Evolutionary conservation across 1,140 invertebrate species (phyloP), one percentile per base, ranked within the genome.

Genomic region (Lepidurus couesii): DNA sequence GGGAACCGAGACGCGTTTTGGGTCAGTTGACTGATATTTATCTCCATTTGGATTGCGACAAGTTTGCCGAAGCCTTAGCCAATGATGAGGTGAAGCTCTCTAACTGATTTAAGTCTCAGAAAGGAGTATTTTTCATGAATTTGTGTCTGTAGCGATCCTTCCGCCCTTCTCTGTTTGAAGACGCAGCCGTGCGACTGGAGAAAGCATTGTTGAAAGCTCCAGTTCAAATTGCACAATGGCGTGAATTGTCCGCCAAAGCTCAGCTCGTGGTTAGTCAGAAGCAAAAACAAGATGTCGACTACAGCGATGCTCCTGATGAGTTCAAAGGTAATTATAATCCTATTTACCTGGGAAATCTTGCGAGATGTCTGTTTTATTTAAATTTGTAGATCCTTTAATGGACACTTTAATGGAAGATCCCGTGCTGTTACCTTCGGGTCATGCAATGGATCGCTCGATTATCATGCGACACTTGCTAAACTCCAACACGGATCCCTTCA

Each of bases 401-500:
- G 95, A 97, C 83, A 98, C 96, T 0, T 85, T 99, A 24, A 98
- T 99, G 97, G 92, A 92, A 1, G 96, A 99, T 85, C 97, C 97
- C 3, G 96, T 99, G 0, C 87, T 92, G 79, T 86, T 99, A 79
- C 97, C 97, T 10, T 95, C 95, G 78, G 97, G 97, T 78, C 94
- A 94, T 82, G 89, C 98, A 3, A 98, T 98, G 95, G 97, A 99
- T 85, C 89, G 96, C 75, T 90, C 95, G 42, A 93, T 97, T 80
- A 99, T 99, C 76, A 89, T 95, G 81, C 89, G 94, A 78, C 97
- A 98, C 88, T 89, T 99, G 82, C 89, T 99, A 75, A 98, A 98
- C 85, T 97, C 95, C 81, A 92, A 91, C 81, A 98, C 95, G 1
- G 97, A 99, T 89, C 97, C 97, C 3, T 99, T 99, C 86, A 98